phyloP scores from a whole-genome alignment of 2,888 invertebrate species.

The Perithous albicinctus region DNA sequence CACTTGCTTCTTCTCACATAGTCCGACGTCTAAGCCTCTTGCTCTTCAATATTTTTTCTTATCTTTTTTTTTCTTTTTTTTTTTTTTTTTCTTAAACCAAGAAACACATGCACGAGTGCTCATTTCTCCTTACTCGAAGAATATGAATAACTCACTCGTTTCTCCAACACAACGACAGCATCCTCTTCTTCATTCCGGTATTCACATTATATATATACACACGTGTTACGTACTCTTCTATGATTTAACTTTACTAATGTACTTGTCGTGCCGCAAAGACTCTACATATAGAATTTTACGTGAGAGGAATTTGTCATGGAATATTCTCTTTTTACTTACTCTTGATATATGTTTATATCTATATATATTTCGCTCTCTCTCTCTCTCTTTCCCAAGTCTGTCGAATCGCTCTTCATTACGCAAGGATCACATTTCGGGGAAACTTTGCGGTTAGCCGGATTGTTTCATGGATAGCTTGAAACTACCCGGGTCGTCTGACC shows the following conservation, averaged over 20 bases:
- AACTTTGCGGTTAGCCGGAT: background rate
- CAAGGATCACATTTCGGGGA: constrained; percentile 48
- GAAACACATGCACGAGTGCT: background rate
- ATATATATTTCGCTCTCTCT: too few relatives aligned
- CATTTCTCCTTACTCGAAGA: background rate
- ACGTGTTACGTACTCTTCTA: background rate
- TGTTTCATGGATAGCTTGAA: background rate
- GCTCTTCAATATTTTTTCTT: background rate
- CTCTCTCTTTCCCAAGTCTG: too few relatives aligned
- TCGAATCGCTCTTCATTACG: constrained; percentile 16
- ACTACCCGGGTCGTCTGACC: background rate
- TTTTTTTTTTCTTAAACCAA: too few relatives aligned
- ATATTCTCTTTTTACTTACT: background rate
- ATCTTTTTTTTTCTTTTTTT: background rate
- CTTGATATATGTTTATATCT: too few relatives aligned
- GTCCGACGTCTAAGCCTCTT: background rate
- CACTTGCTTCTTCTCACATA: background rate
- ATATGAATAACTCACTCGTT: constrained; percentile 15
- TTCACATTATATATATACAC: background rate
- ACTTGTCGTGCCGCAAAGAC: background rate
- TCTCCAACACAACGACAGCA: background rate
- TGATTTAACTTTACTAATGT: background rate
- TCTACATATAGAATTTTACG: constrained; percentile 30
- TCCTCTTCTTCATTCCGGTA: background rate
- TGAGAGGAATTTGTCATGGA: constrained; percentile 48